A percentile compares a stretch with the other conserved stretches of the same genome.
Evolutionary conservation across 2,797 vertebrate genomes (phyloP).

Genomic region (Syngnathus acus): DNA sequence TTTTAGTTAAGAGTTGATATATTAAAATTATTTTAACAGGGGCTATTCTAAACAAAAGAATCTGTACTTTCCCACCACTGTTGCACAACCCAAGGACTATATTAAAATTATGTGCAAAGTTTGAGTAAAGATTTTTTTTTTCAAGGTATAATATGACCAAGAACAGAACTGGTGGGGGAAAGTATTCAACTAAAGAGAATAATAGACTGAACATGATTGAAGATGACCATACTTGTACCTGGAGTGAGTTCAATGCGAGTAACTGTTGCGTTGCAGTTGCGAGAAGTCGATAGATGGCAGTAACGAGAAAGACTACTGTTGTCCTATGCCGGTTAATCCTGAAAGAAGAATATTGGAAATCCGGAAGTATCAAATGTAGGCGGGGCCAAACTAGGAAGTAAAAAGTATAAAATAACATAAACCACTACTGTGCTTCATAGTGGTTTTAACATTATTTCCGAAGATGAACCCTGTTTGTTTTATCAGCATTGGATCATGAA

Average conservation of each 20-base stretch:
- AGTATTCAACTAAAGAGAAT: not conserved
- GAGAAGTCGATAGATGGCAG: not conserved
- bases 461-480: constrained; percentile 4
- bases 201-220: not conserved
- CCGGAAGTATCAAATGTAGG: constrained; percentile 1
- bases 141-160: not conserved
- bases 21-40: too few relatives aligned
- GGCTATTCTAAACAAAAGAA: too few relatives aligned
- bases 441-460: not conserved
- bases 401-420: not conserved
- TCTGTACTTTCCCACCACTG: too few relatives aligned
- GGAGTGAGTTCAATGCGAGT: not conserved
- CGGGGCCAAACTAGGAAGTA: constrained; percentile 22
- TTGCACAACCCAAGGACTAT: too few relatives aligned
- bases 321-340: not conserved
- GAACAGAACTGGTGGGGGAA: too few relatives aligned
- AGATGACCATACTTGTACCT: not conserved
- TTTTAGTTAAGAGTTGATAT: too few relatives aligned
- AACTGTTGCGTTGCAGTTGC: not conserved
- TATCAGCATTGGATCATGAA: not conserved
- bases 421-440: not conserved
- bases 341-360: not conserved
- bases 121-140: not conserved
- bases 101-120: not conserved
- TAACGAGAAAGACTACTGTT: not conserved